phyloP scores from a whole-genome alignment of 2,797 vertebrate genomes.

The Centroberyx gerrardi region DNA sequence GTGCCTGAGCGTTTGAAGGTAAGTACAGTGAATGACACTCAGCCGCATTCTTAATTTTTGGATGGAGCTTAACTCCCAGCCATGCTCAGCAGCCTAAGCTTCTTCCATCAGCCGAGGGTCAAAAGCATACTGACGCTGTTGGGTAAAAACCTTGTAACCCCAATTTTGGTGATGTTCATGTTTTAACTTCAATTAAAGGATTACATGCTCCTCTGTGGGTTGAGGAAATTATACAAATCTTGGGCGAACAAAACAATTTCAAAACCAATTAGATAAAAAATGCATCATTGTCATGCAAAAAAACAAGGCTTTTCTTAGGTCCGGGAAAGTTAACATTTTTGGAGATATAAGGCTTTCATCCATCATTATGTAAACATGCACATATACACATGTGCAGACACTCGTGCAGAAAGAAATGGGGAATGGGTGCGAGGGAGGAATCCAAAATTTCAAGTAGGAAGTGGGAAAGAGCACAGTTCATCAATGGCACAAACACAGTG shows the following conservation, averaged over 20 bases:
- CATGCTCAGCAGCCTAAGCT: neutral
- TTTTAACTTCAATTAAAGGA: too few species aligned
- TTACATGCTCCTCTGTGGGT: too few species aligned
- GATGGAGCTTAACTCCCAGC: neutral
- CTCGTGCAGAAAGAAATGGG: neutral
- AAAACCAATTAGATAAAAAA: too few species aligned
- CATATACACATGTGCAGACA: neutral
- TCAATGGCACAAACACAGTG: conserved; percentile 43
- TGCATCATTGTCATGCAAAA: too few species aligned
- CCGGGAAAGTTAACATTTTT: neutral
- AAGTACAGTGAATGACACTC: conserved; percentile 18
- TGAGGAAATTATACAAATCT: too few species aligned
- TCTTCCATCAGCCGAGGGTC: neutral
- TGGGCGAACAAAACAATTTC: too few species aligned
- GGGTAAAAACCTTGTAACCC: too few species aligned
- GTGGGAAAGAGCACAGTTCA: conserved; percentile 42
- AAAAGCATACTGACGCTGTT: neutral
- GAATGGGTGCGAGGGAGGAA: conserved; percentile 9
- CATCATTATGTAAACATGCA: neutral
- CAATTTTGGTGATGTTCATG: too few species aligned
- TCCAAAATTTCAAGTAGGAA: conserved; percentile 25
- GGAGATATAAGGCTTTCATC: too few species aligned
- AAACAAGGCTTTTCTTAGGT: too few species aligned
- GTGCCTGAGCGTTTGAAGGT: conserved; percentile 6
- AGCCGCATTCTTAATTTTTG: conserved; percentile 17